Evolutionary conservation across 2,797 vertebrate genomes (phyloP), one percentile per base, ranked within the genome.

Genomic region (Sebastes iracundus): DNA sequence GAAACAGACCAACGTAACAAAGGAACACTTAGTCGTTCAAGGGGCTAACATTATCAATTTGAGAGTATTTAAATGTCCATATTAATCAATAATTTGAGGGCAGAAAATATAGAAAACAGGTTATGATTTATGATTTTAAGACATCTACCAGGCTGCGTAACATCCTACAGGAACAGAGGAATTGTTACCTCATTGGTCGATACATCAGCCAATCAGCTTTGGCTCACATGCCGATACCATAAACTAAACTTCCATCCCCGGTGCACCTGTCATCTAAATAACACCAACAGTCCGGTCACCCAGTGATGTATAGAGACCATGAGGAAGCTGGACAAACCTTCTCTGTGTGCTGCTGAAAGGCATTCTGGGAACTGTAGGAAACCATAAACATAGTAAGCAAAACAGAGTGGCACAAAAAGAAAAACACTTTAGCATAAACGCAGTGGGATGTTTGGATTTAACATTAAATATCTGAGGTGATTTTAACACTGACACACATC

Each of bases 281-380:
- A 33, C 28, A 12, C 3, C 30, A 8, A 49, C 0, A 33, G 20
- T 59, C 7, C 8, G 11, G 59, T n/a, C 59, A 18, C 63, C 14
- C 23, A 27, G 42, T 42, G 23, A 28, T 67, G 2, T 3, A 35
- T 5, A 62, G 32, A 62, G 11, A 63, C 12, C n/a, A 38, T 9
- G 4, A 23, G 13, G 62, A 64, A 42, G 22, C 62, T 30, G 64
- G 38, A 27, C 6, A 13, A 4, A 20, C 76, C 32, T 4, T 52
- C 14, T 60, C 25, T 23, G 16, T 22, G 28, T 27, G n/a, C 28
- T 64, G 67, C 61, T 61, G 62, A 82, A 77, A 27, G 46, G 70
- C 70, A 80, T 85, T 75, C 16, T 75, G 73, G 76, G 76, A 82
- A 71, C 53, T 64, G 61, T 61, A 70, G 65, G 75, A 75, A 32